Conservation (phyloP, 1,140 invertebrate genomes). For the Vollenhovia emeryi region DNA sequence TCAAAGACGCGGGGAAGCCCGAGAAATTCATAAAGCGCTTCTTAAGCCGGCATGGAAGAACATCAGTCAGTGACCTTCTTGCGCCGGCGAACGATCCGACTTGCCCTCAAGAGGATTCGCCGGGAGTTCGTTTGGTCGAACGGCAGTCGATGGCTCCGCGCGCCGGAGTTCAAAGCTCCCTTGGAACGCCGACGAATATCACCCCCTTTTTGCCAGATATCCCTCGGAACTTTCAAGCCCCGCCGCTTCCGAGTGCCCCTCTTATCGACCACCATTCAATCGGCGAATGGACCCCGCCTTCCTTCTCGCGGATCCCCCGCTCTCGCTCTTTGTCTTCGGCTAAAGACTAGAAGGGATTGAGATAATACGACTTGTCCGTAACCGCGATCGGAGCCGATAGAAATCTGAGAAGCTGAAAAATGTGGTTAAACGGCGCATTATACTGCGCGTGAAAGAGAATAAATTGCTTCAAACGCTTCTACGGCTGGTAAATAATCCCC, state of each 20-base stretch:
- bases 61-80: conserved; percentile 70
- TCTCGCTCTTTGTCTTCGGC: conserved; percentile 55
- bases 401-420: conserved; percentile 46
- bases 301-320: neutral
- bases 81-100: conserved; percentile 55
- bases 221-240: conserved; percentile 41
- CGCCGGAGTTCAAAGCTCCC: conserved; percentile 58
- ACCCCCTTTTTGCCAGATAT: conserved; percentile 53
- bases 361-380: conserved; percentile 56
- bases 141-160: conserved; percentile 40
- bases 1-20: conserved; percentile 59
- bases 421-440: conserved; percentile 19
- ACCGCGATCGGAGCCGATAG: conserved; percentile 37
- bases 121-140: conserved; percentile 56
- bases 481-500: neutral
- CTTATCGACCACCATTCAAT: conserved; percentile 68
- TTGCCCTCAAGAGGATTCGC: conserved; percentile 66
- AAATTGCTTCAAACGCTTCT: neutral
- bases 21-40: conserved; percentile 74
- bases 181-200: conserved; percentile 56
- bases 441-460: neutral
- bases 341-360: conserved; percentile 45
- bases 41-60: conserved; percentile 63
- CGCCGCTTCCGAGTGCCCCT: conserved; percentile 61
- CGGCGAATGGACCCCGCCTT: conserved; percentile 1